phyloP scores from a whole-genome alignment of 2,888 invertebrate genomes.

The Thumatha senex region DNA sequence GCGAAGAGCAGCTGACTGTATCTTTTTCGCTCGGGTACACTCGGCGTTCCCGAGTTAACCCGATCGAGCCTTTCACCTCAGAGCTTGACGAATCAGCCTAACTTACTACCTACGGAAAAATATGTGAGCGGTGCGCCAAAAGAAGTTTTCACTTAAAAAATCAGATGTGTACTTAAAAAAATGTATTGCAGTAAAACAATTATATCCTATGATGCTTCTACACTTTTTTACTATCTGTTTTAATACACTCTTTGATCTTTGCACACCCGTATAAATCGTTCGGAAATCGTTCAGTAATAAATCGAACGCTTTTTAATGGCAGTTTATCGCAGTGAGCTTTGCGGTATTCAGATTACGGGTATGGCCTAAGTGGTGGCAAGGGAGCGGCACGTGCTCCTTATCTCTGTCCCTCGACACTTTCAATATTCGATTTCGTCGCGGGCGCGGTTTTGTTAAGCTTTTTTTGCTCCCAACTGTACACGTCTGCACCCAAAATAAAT shows the following conservation, averaged over 20 bases:
- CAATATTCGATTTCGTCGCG: slow-evolving; percentile 79
- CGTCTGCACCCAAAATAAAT: slow-evolving; percentile 44
- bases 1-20: too few relatives aligned
- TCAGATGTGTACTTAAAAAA: too few relatives aligned
- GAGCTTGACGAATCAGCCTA: too few relatives aligned
- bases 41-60: too few relatives aligned
- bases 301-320: slow-evolving; percentile 83
- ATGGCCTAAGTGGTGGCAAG: slow-evolving; percentile 75
- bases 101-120: too few relatives aligned
- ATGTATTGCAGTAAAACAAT: neutral
- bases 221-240: slow-evolving; percentile 30
- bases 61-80: too few relatives aligned
- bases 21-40: too few relatives aligned
- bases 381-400: slow-evolving; percentile 79
- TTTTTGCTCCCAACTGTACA: slow-evolving; percentile 42
- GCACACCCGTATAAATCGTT: slow-evolving; percentile 64
- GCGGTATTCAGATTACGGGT: slow-evolving; percentile 80
- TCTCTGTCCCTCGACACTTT: slow-evolving; percentile 81
- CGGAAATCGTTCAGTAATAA: slow-evolving; percentile 80
- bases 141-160: too few relatives aligned
- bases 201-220: slow-evolving; percentile 20
- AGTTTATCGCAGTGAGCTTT: slow-evolving; percentile 81
- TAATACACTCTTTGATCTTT: slow-evolving; percentile 33
- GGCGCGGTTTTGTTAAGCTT: slow-evolving; percentile 56
- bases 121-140: too few relatives aligned